A percentile compares a stretch with the other conserved stretches of the same genome.
These are phyloP conservation scores for Drosophila simulans DNA, from an alignment of 1,140 invertebrate genomes.

Conservation along the genomic window DNA sequence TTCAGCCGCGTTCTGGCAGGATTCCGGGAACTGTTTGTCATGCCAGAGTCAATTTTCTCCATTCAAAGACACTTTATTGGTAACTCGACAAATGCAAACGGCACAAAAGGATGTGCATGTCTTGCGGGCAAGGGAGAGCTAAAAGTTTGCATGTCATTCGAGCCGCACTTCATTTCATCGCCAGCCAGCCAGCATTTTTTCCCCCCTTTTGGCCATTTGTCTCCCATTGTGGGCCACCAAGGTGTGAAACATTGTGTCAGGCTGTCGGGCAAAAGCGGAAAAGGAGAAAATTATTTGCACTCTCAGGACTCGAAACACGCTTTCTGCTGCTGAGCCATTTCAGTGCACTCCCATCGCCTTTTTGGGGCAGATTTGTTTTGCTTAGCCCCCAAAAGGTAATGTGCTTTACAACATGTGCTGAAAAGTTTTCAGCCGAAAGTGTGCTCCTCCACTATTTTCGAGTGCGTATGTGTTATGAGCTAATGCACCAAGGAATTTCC, in stretches of 20 bases:
- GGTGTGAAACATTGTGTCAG: conserved; percentile 71
- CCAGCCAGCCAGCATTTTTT: conserved; percentile 3
- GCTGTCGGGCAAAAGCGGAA: conserved; percentile 6
- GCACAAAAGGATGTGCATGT: conserved; percentile 24
- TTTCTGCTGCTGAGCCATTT: conserved; percentile 37
- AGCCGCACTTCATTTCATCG: conserved; percentile 69
- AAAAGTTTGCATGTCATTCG: conserved; percentile 81
- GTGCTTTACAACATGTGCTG: conserved; percentile 72
- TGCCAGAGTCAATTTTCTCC: conserved; percentile 79
- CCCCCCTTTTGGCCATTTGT: conserved; percentile 19
- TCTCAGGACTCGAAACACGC: conserved; percentile 25
- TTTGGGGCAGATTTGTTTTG: conserved; percentile 72
- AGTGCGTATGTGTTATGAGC: conserved; percentile 18
- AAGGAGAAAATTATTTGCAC: conserved; percentile 58
- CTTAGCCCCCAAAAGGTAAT: conserved; percentile 72
- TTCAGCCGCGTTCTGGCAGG: not conserved
- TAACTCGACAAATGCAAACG: conserved; percentile 52
- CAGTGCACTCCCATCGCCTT: conserved; percentile 54
- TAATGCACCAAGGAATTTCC: conserved; percentile 66
- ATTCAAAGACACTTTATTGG: conserved; percentile 79
- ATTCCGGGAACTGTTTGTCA: conserved; percentile 73
- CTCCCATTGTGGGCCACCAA: conserved; percentile 32
- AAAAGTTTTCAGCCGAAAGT: conserved; percentile 68
- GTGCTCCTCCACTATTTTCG: conserved; percentile 15
- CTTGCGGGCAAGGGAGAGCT: conserved; percentile 27